Evolutionary conservation across 2,888 invertebrate species (phyloP).

Genomic region (Heliconius aoede): DNA sequence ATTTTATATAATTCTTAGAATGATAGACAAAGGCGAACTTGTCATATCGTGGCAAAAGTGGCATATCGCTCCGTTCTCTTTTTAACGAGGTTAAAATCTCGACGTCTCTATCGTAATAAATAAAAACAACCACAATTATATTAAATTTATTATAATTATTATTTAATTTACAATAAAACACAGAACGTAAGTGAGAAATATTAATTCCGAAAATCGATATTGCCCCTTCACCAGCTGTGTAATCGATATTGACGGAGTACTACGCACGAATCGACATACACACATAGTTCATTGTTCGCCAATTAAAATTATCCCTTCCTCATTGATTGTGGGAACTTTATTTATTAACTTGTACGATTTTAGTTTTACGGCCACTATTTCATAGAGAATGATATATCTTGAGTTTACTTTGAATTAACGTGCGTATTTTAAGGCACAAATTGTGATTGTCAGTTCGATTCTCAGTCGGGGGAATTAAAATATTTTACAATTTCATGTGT

Average conservation of each 20-base stretch:
- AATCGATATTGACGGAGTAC: slow-evolving; percentile 61
- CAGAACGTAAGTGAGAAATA: background rate
- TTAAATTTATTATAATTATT: background rate
- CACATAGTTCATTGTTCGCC: slow-evolving; percentile 79
- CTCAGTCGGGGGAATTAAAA: no score
- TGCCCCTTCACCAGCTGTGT: slow-evolving; percentile 60
- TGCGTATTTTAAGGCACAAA: no score
- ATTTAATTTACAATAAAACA: background rate
- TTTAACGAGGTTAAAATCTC: background rate
- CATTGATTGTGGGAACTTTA: slow-evolving; percentile 55
- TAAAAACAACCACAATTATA: background rate
- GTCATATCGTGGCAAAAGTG: no score
- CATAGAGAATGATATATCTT: background rate
- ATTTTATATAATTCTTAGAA: background rate
- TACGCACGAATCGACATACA: slow-evolving; percentile 58
- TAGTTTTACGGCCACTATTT: background rate
- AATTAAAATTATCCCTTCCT: slow-evolving; percentile 77
- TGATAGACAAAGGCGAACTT: background rate
- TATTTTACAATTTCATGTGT: no score
- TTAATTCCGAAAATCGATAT: slow-evolving; percentile 45
- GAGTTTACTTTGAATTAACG: background rate
- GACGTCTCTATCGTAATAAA: background rate
- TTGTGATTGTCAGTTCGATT: no score
- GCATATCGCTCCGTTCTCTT: background rate
- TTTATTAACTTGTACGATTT: slow-evolving; percentile 45